These are phyloP conservation scores for Clistopyga incitator DNA, from an alignment of 2,888 invertebrate genomes.

Conservation along the genomic window DNA sequence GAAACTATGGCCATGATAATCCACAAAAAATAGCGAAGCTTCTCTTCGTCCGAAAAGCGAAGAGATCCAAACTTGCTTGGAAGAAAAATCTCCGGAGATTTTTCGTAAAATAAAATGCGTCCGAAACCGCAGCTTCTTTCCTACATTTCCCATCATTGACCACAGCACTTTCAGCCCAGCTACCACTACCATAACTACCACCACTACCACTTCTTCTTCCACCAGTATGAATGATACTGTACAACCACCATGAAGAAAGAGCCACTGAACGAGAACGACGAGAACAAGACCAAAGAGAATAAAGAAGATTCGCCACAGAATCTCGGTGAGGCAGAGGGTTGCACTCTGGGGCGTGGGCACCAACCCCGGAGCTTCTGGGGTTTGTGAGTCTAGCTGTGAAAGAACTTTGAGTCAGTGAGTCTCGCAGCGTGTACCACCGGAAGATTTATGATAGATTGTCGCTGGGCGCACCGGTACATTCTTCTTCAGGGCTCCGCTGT, in stretches of 20 bases:
- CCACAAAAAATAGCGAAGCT: too few relatives aligned
- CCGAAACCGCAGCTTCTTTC: too few relatives aligned
- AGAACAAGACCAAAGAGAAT: slow-evolving; percentile 31
- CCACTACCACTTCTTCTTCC: neutral
- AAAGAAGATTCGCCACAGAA: slow-evolving; percentile 8
- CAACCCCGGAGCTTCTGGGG: slow-evolving; percentile 11
- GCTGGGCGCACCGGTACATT: slow-evolving; percentile 12
- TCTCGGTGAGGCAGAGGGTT: slow-evolving; percentile 22
- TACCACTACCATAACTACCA: neutral
- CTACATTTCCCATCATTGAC: too few relatives aligned
- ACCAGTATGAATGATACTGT: neutral
- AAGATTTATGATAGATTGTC: slow-evolving; percentile 51
- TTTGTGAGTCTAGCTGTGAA: neutral
- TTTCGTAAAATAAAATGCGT: too few relatives aligned
- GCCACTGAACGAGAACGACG: slow-evolving; percentile 21
- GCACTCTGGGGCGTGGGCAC: slow-evolving; percentile 5
- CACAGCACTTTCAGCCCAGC: too few relatives aligned
- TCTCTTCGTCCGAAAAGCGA: too few relatives aligned
- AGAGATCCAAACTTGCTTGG: too few relatives aligned
- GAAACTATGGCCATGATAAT: too few relatives aligned
- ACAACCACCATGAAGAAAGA: slow-evolving; percentile 4
- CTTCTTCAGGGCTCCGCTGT: slow-evolving; percentile 8
- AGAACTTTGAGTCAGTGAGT: slow-evolving; percentile 52
- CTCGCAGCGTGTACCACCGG: slow-evolving; percentile 12
- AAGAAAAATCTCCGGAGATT: too few relatives aligned